Evolutionary conservation across 37 sponge, comb jelly and placozoan species (phyloP), one percentile per base, ranked within the genome.

Genomic region (Oopsacas minuta): DNA sequence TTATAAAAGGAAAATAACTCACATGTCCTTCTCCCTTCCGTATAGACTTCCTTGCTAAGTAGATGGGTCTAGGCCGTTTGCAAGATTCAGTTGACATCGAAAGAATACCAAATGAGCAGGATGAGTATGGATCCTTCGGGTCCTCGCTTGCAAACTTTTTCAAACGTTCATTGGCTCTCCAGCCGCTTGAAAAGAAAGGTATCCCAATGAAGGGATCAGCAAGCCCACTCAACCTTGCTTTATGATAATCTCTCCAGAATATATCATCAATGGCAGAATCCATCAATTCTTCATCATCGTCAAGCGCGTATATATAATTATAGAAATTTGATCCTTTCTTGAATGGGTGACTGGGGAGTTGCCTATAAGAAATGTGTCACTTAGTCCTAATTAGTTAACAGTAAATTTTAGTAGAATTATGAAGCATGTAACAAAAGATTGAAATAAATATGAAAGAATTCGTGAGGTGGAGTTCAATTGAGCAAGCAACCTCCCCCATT

Each of bases 11-110:
- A 61, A 25, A 61, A 25, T 61, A 61, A 61, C 75, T 61, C 28
- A 61, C 75, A 61, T 61, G 75, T 61, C 75, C 75, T 61, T 61
- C 75, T 61, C 75, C 75, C 28, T 61, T 61, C 32, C 75, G 75
- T 32, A 61, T 61, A n/a, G 75, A 61, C 22, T 61, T 61, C 30
- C 75, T 61, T 3, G 75, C 75, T 61, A 61, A 12, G 75, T 61
- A 61, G 17, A n/a, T 61, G 3, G 75, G 75, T 61, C 75, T 61
- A n/a, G 75, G 75, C 28, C 75, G 75, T 12, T 61, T 61, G 28
- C 28, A 61, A 12, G 75, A 10, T 34, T 61, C 75, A 10, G 75
- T 61, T 61, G 75, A 25, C 75, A 61, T 61, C 7, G 75, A 61
- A 7, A 61, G 28, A 10, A 61, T n/a, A 7, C 75, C 75, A n/a